Evolutionary conservation across 2,113 vertebrate genomes (phyloP).

Genomic region (Phalacrocorax brasilianus): DNA sequence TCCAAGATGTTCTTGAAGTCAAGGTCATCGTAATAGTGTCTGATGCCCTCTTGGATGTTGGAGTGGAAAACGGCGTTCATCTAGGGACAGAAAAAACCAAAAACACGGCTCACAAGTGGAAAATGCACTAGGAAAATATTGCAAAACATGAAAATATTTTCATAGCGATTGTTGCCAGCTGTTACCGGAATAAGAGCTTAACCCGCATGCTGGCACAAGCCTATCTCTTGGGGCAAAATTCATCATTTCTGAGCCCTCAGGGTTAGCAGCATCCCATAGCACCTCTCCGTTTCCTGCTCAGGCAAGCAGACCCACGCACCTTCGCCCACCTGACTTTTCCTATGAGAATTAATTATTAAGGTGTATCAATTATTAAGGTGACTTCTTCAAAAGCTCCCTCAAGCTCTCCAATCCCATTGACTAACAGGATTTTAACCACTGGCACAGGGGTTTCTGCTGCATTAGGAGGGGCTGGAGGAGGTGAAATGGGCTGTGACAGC

Average conservation of each 20-base stretch:
- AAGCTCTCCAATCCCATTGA: not conserved
- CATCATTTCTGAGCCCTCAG: not conserved
- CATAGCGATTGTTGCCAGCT: rapidly evolving
- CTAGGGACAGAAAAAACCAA: conserved; percentile 43
- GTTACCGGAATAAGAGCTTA: rapidly evolving
- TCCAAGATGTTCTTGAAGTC: conserved; percentile 95
- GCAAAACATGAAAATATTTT: rapidly evolving
- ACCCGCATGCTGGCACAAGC: rapidly evolving
- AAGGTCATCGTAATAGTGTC: conserved; percentile 90
- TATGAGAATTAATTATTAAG: not conserved
- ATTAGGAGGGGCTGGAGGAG: not conserved
- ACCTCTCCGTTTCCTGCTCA: not conserved
- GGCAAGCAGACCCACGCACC: no score
- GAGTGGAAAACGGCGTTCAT: conserved; percentile 83
- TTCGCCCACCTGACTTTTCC: not conserved
- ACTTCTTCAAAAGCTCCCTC: not conserved
- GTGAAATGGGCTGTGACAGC: not conserved
- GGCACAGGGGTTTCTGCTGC: not conserved
- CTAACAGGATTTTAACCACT: not conserved
- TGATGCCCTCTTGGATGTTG: conserved; percentile 86
- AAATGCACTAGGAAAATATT: rapidly evolving
- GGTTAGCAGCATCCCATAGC: no score
- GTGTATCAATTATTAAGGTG: not conserved
- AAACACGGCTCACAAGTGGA: rapidly evolving
- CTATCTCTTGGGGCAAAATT: not conserved